Evolutionary conservation across 35 echinoderm and acorn worm species (phyloP), one percentile per base, ranked within the genome.

Genomic region (Diadema setosum): DNA sequence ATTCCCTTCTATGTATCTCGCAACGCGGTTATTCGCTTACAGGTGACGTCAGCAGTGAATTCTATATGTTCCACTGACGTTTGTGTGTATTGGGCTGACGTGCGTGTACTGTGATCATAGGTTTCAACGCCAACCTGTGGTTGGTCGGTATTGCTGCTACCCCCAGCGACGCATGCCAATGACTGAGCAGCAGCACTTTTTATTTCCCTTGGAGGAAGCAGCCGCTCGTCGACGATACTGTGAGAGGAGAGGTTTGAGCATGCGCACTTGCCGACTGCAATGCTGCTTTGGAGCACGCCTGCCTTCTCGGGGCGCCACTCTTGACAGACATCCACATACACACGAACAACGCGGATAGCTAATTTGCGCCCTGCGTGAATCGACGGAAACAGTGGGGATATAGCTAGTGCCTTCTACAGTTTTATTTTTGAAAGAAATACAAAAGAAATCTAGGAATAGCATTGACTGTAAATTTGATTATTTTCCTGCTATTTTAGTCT

Each of bases 381-480:
- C 30, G 29, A 67, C n/a, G n/a, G 63, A 67, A 67, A 8, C 63
- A 32, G 25, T 67, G 30, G 9, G 63, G 63, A 67, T 67, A 67
- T 67, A 67, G 63, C 18, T 67, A 67, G 63, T 67, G 63, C 63
- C 63, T 67, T 67, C 25, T 67, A 67, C 63, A 67, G 63, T 67
- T 67, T 67, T 67, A 67, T 67, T 67, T 67, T 67, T 67, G n/a
- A 67, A 67, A 67, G 27, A n/a, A n/a, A n/a, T n/a, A n/a, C 27
- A 67, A 33, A 67, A 16, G 63, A 67, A 67, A 34, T n/a, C n/a
- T n/a, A n/a, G n/a, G n/a, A n/a, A n/a, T 26, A 67, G 30, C 20
- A 67, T 67, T 33, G 16, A 67, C 37, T 67, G 63, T 67, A 67
- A 32, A 67, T 67, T 67, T 67, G 0, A 67, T 67, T 34, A 33